These are phyloP conservation scores for Onthophagus taurus DNA, from an alignment of 1,140 invertebrate species.

Conservation along the genomic window DNA sequence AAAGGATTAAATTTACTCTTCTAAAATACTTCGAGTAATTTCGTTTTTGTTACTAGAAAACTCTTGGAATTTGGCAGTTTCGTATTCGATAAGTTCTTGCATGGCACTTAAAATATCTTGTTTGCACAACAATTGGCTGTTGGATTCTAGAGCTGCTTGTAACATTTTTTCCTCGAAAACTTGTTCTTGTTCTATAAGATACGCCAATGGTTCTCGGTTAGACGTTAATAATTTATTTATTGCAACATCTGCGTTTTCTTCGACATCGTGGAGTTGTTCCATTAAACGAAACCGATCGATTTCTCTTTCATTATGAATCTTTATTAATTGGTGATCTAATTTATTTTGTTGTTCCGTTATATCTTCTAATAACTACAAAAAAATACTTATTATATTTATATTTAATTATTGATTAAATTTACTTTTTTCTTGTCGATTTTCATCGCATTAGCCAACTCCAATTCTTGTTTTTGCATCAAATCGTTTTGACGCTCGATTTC, in stretches of 20 bases:
- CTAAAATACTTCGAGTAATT: conserved; percentile 29
- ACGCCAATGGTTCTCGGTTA: conserved; percentile 47
- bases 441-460: conserved; percentile 42
- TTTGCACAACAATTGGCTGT: conserved; percentile 34
- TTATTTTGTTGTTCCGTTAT: conserved; percentile 52
- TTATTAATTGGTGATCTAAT: conserved; percentile 52
- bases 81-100: conserved; percentile 54
- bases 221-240: conserved; percentile 53
- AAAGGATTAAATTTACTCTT: conserved; percentile 25
- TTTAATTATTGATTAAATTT: conserved; percentile 16
- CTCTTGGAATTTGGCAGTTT: conserved; percentile 35
- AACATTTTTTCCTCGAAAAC: conserved; percentile 46
- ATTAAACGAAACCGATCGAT: conserved; percentile 50
- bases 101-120: conserved; percentile 51
- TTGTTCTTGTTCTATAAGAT: conserved; percentile 54
- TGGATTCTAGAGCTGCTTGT: conserved; percentile 22
- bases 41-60: conserved; percentile 28
- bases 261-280: conserved; percentile 47
- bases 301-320: conserved; percentile 55
- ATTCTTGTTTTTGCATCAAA: conserved; percentile 44
- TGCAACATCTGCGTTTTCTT: conserved; percentile 52
- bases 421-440: conserved; percentile 47
- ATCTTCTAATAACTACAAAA: conserved; percentile 46
- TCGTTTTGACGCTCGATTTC: conserved; percentile 46
- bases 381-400: neutral